Percentiles rank a stretch among this genome's conserved stretches.
These are phyloP conservation scores for Clarias macrocephalus DNA, from an alignment of 2,113 vertebrate genomes.

Conservation along the genomic window DNA sequence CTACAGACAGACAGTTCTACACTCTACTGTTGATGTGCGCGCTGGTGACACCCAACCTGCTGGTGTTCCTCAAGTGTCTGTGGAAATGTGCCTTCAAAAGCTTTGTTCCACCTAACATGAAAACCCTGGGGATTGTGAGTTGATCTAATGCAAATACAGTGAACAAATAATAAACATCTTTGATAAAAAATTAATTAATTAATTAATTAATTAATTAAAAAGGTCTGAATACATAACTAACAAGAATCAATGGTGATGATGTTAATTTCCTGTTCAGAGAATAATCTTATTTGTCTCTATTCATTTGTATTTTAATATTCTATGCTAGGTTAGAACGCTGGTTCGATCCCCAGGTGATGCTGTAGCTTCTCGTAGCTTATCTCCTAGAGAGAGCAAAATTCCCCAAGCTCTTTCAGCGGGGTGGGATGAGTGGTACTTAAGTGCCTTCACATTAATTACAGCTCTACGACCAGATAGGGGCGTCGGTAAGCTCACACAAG, in stretches of 20 bases:
- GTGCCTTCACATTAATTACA: too few species aligned
- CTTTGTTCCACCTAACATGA: slow-evolving; percentile 67
- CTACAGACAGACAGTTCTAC: slow-evolving; percentile 70
- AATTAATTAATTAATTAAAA: too few species aligned
- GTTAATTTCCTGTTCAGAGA: not conserved
- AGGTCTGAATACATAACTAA: not conserved
- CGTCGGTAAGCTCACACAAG: too few species aligned
- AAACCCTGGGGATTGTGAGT: slow-evolving; percentile 68
- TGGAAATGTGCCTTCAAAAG: slow-evolving; percentile 76
- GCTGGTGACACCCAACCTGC: slow-evolving; percentile 71
- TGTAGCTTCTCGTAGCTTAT: too few species aligned
- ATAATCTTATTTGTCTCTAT: not conserved
- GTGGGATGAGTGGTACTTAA: too few species aligned
- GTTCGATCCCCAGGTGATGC: too few species aligned
- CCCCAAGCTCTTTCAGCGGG: too few species aligned
- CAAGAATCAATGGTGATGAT: not conserved
- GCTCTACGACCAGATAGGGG: too few species aligned
- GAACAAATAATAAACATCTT: not conserved
- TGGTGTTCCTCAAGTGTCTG: slow-evolving; percentile 74
- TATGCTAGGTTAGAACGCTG: too few species aligned
- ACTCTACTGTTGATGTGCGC: slow-evolving; percentile 72
- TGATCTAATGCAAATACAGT: not conserved
- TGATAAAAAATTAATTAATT: too few species aligned
- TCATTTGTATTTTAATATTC: not conserved
- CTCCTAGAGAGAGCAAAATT: too few species aligned